These are phyloP conservation scores for Cheilinus undulatus DNA, from an alignment of 2,113 vertebrate species.

Conservation along the genomic window DNA sequence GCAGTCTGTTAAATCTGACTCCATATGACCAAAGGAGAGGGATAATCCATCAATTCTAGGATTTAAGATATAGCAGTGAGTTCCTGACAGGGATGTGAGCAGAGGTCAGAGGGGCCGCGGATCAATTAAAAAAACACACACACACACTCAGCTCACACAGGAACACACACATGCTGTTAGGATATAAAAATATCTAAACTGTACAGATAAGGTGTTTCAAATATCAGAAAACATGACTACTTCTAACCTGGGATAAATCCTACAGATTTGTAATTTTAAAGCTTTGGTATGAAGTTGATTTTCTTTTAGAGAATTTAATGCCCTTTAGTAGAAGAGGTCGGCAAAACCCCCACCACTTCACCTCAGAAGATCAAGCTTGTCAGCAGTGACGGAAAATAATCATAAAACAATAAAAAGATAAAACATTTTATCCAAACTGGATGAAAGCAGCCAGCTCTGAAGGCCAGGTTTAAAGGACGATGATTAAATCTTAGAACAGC, in stretches of 20 bases:
- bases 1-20: constrained; percentile 57
- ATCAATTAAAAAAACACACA: constrained; percentile 13
- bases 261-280: background rate
- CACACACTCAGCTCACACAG: background rate
- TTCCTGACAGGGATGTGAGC: constrained; percentile 17
- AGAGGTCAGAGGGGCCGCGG: background rate
- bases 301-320: too few species aligned
- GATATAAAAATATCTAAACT: constrained; percentile 14
- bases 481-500: too few species aligned
- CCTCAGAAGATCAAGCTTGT: too few species aligned
- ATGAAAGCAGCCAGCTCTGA: too few species aligned
- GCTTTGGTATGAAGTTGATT: background rate
- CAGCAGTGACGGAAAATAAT: too few species aligned
- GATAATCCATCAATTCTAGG: constrained; percentile 51
- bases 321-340: too few species aligned
- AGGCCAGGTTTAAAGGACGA: too few species aligned
- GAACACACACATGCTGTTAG: background rate
- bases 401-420: too few species aligned
- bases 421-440: too few species aligned
- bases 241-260: too few species aligned
- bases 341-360: too few species aligned
- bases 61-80: constrained; percentile 32
- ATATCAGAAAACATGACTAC: too few species aligned
- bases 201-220: background rate
- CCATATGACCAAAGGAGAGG: constrained; percentile 31